Evolutionary conservation across 2,113 vertebrate genomes (phyloP), one percentile per base, ranked within the genome.

Genomic region (Abramis brama): DNA sequence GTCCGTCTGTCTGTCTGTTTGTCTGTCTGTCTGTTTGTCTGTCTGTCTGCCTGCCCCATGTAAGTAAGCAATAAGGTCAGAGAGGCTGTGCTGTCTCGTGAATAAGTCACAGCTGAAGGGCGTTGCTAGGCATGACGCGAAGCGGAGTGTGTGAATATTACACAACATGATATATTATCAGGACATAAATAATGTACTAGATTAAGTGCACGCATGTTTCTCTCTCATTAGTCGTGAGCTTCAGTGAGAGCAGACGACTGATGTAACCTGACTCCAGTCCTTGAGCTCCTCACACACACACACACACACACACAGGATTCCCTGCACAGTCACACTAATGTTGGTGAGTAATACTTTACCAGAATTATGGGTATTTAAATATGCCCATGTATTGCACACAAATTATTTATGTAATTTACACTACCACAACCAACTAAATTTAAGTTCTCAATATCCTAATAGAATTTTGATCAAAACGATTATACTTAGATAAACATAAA

Each of bases 1-100:
- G 13, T 50, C 0, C 15, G 12, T 15, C 0, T 50, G 47, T 5
- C 0, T 50, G 13, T 50, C 13, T 50, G 47, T 15, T 0, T 43
- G 39, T 2, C 6, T 43, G 39, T 43, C 39, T 43, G 39, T 43
- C 7, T 43, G 39, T 2, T 7, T 43, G 39, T 43, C 39, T 43
- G 8, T 43, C 9, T 1, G 7, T 43, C 39, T 1, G 2, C 10
- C 43, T 43, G 43, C 43, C 43, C 1, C 8, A 43, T 2, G 2
- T 43, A 43, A 43, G 43, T 10, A 43, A 43, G 43, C 43, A 43
- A 43, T 43, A 43, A 9, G 43, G 43, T 43, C 9, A 9, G 8
- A 43, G 43, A 60, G 43, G 43, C 43, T 43, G 43, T 43, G 43
- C 43, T 43, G 8, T 43, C 9, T 43, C 0, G 8, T 43, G 43